Percentiles rank a stretch among this genome's conserved stretches.
These are phyloP conservation scores for Pteronotus mesoamericanus DNA, from an alignment of 2,797 vertebrate genomes.

Conservation along the genomic window DNA sequence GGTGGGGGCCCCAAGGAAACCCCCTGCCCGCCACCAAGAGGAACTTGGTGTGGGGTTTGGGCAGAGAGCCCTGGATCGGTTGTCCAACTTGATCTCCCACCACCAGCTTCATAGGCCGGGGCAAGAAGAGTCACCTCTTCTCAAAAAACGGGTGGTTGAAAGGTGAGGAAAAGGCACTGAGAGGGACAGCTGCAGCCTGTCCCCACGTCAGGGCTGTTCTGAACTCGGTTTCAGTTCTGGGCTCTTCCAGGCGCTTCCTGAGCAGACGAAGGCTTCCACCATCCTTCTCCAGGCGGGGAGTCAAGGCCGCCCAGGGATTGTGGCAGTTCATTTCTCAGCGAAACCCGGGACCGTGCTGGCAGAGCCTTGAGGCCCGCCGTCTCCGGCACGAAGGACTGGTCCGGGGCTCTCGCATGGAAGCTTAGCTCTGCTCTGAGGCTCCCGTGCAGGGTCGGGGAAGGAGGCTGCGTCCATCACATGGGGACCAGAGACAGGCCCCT, in stretches of 20 bases:
- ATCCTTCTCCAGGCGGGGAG: fast-evolving
- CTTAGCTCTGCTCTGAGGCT: background rate
- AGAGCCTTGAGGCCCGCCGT: background rate
- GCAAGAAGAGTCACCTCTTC: background rate
- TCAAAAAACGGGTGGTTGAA: background rate
- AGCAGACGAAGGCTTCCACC: background rate
- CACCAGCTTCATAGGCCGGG: background rate
- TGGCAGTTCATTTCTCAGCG: background rate
- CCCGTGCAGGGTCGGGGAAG: background rate
- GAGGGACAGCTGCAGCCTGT: background rate
- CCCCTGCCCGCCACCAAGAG: background rate
- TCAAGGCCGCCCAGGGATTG: background rate
- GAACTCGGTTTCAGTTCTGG: background rate
- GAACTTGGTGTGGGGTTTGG: background rate
- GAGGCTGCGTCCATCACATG: background rate
- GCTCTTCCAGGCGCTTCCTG: background rate
- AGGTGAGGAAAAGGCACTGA: background rate
- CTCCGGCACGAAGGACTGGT: background rate
- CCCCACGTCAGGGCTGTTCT: background rate
- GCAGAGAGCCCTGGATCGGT: background rate
- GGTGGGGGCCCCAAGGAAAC: background rate
- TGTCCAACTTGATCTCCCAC: background rate
- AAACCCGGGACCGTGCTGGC: background rate
- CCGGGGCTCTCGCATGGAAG: background rate
- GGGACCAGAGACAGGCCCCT: background rate